phyloP scores from a whole-genome alignment of 2,888 invertebrate species.

The Microctonus brassicae region DNA sequence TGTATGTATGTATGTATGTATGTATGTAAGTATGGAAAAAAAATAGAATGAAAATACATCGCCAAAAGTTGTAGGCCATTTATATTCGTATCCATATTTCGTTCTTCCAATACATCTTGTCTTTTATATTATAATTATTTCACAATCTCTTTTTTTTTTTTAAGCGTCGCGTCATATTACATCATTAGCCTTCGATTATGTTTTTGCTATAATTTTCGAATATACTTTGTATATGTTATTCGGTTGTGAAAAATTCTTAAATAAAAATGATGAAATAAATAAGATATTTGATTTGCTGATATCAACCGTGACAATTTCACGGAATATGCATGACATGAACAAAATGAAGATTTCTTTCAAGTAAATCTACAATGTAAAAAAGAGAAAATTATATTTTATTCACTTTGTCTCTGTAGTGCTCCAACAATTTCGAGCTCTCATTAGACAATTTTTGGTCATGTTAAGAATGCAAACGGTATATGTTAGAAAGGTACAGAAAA shows the following conservation, averaged over 20 bases:
- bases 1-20: too few species aligned
- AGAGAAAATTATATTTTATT: too few species aligned
- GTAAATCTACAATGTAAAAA: too few species aligned
- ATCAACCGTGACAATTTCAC: too few species aligned
- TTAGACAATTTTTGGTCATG: constrained; percentile 23
- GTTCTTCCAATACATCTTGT: neutral
- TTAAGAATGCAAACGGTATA: neutral
- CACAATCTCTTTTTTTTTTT: neutral
- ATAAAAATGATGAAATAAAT: neutral
- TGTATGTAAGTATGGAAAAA: neutral
- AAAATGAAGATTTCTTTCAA: too few species aligned
- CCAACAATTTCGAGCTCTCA: too few species aligned
- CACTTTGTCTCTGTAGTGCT: too few species aligned
- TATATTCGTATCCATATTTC: neutral
- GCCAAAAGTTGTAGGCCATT: neutral
- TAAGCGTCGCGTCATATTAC: neutral
- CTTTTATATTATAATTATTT: neutral
- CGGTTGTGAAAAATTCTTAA: neutral
- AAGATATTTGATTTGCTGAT: too few species aligned
- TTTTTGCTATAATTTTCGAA: neutral
- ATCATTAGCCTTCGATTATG: neutral
- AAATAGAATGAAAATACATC: neutral
- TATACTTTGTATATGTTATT: neutral
- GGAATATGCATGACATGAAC: too few species aligned
- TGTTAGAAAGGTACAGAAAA: neutral